A percentile compares a stretch with the other conserved stretches of the same genome.
Evolutionary conservation across 35 echinoderm and acorn worm genomes (phyloP).

Genomic region (Ophiothrix spiculata): DNA sequence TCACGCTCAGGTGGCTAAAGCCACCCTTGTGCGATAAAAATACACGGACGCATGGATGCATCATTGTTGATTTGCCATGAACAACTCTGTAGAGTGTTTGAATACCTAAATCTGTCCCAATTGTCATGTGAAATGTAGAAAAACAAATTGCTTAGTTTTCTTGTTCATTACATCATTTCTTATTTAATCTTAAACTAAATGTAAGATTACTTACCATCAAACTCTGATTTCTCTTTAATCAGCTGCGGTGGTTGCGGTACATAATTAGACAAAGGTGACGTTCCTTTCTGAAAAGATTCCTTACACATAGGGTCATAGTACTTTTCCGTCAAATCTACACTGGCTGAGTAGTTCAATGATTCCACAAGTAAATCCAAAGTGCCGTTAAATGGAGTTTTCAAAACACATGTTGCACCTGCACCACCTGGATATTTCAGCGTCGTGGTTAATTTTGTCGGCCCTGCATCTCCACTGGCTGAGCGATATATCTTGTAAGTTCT

Average conservation of each 20-base stretch:
- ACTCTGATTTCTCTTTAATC: conserved; percentile 28
- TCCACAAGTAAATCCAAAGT: conserved; percentile 73
- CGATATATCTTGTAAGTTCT: conserved; percentile 45
- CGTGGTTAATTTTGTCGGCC: conserved; percentile 48
- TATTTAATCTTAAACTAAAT: neutral
- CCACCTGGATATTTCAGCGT: conserved; percentile 69
- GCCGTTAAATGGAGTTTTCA: conserved; percentile 90
- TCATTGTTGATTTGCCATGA: too few relatives aligned
- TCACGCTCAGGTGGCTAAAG: too few relatives aligned
- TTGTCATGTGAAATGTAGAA: too few relatives aligned
- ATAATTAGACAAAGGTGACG: conserved; percentile 67
- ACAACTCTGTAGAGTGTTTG: too few relatives aligned
- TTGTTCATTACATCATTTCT: neutral
- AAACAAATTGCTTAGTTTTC: neutral
- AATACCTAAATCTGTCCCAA: too few relatives aligned
- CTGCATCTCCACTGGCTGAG: conserved; percentile 70
- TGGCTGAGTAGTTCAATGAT: conserved; percentile 60
- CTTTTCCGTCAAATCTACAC: conserved; percentile 62
- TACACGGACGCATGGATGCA: too few relatives aligned
- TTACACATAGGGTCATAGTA: conserved; percentile 92
- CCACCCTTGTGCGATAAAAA: too few relatives aligned
- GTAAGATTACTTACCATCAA: conserved; percentile 38
- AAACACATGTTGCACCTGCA: conserved; percentile 79
- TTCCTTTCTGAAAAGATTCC: conserved; percentile 71
- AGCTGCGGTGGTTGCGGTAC: conserved; percentile 45